Percentiles rank a stretch among this genome's conserved stretches.
Conservation (phyloP, 2,888 invertebrate species). For the Chirona hameri region DNA sequence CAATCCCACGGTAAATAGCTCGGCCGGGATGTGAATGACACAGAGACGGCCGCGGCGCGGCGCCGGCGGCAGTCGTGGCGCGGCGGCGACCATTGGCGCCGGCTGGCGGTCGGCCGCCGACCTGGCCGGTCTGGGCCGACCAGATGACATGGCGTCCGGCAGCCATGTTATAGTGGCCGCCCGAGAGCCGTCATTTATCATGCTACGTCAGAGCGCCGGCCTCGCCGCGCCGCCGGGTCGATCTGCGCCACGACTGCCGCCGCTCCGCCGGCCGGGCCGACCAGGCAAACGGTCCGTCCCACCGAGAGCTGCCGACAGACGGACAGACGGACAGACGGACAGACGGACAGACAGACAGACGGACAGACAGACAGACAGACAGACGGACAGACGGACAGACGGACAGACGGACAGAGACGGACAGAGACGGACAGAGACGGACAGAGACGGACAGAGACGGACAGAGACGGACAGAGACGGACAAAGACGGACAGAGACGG, state of each 20-base stretch:
- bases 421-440: conserved; percentile 2
- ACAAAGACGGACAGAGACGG: neutral
- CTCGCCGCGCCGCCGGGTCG: conserved; percentile 2
- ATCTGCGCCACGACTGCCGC: neutral
- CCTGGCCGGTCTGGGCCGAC: neutral
- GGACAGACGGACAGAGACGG: neutral
- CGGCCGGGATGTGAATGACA: neutral
- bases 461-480: neutral
- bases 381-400: neutral
- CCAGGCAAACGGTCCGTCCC: too few species aligned
- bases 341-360: neutral
- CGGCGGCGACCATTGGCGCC: neutral
- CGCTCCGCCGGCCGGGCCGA: too few species aligned
- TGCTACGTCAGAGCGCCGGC: neutral
- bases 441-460: neutral
- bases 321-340: conserved; percentile 4
- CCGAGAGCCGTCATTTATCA: neutral
- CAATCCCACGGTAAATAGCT: conserved; percentile 22
- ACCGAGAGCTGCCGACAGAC: neutral
- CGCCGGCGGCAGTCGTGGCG: neutral
- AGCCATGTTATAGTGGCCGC: conserved; percentile 3
- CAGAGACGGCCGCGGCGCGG: neutral
- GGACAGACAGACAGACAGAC: neutral
- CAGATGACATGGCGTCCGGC: conserved; percentile 12
- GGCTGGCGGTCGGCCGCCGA: neutral